These are phyloP conservation scores for Otus sunia DNA, from an alignment of 2,113 vertebrate species.

Conservation along the genomic window DNA sequence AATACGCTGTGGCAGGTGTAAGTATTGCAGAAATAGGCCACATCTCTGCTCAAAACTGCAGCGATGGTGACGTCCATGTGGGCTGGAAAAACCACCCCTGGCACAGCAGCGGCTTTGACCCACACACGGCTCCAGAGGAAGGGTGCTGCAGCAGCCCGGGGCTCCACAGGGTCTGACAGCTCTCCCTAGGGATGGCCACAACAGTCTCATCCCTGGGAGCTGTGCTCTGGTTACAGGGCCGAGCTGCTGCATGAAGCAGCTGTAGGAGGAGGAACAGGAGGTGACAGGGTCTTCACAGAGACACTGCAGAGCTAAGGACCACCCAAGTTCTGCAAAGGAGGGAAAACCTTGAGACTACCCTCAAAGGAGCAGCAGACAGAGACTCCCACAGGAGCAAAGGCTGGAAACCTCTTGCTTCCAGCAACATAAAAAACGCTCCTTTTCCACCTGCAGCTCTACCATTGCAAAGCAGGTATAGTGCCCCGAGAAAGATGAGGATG, in stretches of 20 bases:
- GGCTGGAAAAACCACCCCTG: background rate
- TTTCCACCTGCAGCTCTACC: background rate
- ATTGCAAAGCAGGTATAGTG: background rate
- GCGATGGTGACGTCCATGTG: rapidly evolving
- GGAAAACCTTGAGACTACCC: background rate
- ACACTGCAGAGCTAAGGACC: background rate
- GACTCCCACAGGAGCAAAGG: background rate
- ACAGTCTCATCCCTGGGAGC: rapidly evolving
- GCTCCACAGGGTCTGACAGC: background rate
- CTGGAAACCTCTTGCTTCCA: background rate
- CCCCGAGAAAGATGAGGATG: background rate
- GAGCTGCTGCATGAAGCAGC: background rate
- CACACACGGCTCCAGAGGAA: background rate
- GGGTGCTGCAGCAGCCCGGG: background rate
- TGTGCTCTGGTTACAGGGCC: background rate
- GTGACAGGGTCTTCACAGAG: background rate
- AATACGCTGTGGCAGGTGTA: background rate
- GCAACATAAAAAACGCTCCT: background rate
- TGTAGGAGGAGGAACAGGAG: background rate
- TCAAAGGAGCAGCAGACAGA: background rate
- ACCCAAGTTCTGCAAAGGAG: background rate
- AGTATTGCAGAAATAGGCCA: background rate
- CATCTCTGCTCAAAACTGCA: background rate
- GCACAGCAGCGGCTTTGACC: background rate
- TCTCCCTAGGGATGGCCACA: background rate